Percentiles rank a stretch among this genome's conserved stretches.
Evolutionary conservation across 92 coral and sea anemone species (phyloP).

Genomic region (Siderastrea radians): DNA sequence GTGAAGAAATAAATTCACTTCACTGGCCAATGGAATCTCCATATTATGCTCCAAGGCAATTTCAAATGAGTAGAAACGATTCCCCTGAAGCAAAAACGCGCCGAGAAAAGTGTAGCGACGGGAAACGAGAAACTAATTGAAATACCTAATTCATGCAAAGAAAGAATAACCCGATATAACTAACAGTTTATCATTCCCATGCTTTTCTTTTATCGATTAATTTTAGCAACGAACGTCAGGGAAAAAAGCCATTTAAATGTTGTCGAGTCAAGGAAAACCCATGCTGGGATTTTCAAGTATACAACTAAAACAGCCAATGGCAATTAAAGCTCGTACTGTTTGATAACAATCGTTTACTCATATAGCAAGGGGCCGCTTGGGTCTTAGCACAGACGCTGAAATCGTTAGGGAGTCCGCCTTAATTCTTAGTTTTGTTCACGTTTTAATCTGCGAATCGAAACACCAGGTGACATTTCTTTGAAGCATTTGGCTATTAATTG

Average conservation of each 20-base stretch:
- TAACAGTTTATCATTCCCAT: neutral
- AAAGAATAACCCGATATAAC: neutral
- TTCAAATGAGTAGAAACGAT: neutral
- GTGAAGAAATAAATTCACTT: constrained; percentile 2
- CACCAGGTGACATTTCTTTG: constrained; percentile 23
- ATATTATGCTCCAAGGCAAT: neutral
- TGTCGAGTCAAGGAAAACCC: constrained; percentile 10
- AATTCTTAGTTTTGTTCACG: constrained; percentile 15
- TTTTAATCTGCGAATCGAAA: constrained; percentile 10
- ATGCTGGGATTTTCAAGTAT: constrained; percentile 13
- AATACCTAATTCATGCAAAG: neutral
- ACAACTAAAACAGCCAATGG: constrained; percentile 20
- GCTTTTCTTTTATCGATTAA: neutral
- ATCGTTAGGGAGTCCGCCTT: constrained; percentile 22
- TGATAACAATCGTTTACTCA: constrained; percentile 7
- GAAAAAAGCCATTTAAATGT: neutral
- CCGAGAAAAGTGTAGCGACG: neutral
- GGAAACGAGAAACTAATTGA: neutral
- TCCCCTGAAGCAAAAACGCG: neutral
- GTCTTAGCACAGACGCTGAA: neutral
- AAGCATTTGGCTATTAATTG: constrained; percentile 23
- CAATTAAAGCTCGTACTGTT: constrained; percentile 19
- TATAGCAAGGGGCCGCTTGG: constrained; percentile 6
- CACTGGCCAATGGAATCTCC: neutral
- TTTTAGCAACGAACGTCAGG: neutral